Base-by-base conservation (phyloP, 2,797 vertebrate species). In the Zenarchopterus dispar region DNA sequence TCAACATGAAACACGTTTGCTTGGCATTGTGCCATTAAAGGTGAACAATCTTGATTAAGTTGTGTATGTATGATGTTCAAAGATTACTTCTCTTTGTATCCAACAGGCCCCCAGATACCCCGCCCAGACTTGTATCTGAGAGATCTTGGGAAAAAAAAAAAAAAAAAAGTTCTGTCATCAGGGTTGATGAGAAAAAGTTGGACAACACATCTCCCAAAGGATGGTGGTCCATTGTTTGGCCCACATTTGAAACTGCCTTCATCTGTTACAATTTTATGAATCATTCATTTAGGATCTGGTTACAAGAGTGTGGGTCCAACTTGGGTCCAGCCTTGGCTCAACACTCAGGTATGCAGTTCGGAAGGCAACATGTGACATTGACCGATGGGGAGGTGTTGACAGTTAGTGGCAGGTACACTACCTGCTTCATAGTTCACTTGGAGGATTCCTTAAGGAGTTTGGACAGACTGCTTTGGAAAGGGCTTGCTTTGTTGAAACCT, bases 371-470 rank as follows among this genome's bases (percentile, higher is more conserved):
- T 55, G 45, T 69, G 84, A 85, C 72, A 49, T 42, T 89, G 88
- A 92, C 72, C 43, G 87, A 91, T 89, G 73, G 76, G 52, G 11
- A 49, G 75, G 89, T 90, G 89, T 67, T 82, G 89, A 92, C 80
- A 84, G 70, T 73, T 78, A 84, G 58, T 85, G 88, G 81, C 88
- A 88, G 88, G 82, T 67, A 66, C 85, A 78, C 86, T 86, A 84
- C 86, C 80, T 84, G 88, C 80, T 87, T 71, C 84, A 91, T 88
- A 82, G 90, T 91, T 91, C 88, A 88, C 85, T 81, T 81, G 64
- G 45, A 84, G 36, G 70, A 78, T 89, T 89, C 86, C 89, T 90
- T 85, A 83, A 90, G 70, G 82, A 88, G 87, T 85, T 86, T 84
- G 80, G 89, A 90, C 88, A 89, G 81, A 80, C 56, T 76, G 67